phyloP scores from a whole-genome alignment of 2,797 vertebrate species.

The Anguilla obscura region DNA sequence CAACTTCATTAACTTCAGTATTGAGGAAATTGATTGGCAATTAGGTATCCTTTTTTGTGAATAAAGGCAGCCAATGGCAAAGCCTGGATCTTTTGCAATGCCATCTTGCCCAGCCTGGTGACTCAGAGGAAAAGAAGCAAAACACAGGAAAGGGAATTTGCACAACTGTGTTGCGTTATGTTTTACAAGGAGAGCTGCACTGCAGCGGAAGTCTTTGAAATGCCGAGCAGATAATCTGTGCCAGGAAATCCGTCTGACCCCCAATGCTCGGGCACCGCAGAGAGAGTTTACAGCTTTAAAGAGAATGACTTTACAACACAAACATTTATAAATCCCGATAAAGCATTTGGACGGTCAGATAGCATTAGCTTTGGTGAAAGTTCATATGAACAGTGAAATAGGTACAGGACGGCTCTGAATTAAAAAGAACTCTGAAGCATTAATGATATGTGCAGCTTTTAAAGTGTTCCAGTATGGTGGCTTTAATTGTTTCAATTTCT shows the following conservation, averaged over 20 bases:
- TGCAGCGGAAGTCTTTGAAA: slow-evolving; percentile 42
- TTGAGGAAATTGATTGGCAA: neutral
- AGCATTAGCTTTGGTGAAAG: neutral
- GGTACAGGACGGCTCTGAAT: neutral
- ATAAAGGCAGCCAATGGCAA: neutral
- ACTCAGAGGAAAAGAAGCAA: slow-evolving; percentile 57
- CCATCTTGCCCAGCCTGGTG: slow-evolving; percentile 47
- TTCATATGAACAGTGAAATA: neutral
- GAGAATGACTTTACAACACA: slow-evolving; percentile 24
- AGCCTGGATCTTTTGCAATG: neutral
- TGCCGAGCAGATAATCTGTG: slow-evolving; percentile 24
- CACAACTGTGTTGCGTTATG: slow-evolving; percentile 36
- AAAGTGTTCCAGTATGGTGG: neutral
- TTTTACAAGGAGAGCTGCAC: slow-evolving; percentile 39
- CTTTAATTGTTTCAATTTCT: neutral
- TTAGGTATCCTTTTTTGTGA: neutral
- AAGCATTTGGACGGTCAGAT: slow-evolving; percentile 32
- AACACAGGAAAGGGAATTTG: slow-evolving; percentile 56
- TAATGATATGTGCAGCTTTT: neutral
- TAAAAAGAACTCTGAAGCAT: neutral
- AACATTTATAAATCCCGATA: slow-evolving; percentile 34
- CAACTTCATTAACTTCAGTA: neutral
- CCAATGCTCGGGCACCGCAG: slow-evolving; percentile 27
- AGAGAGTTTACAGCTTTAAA: slow-evolving; percentile 7
- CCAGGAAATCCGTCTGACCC: slow-evolving; percentile 24